Base-by-base conservation (phyloP, 2,888 invertebrate species). In the Elysia crispata region DNA sequence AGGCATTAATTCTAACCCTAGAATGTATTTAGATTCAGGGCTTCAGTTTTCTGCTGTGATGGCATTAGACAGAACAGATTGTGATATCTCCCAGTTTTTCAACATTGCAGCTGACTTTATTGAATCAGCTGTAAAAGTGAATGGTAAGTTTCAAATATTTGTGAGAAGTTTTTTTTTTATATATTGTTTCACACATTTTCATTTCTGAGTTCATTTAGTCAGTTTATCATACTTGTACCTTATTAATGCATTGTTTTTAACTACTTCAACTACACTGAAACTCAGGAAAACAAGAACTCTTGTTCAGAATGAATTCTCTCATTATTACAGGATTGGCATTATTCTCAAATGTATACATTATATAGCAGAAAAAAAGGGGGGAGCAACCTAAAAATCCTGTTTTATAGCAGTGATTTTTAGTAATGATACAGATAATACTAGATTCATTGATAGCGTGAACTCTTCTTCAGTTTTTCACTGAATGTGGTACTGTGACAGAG, bases 81-180 rank as follows among this genome's bases (percentile, higher is more conserved):
- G 95, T 86, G 95, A 96, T 90, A 96, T 97, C 90, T 94, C 95
- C 77, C 94, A 95, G 89, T 96, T 95, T 92, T 97, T 97, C 93
- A 94, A 95, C 87, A 94, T 94, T 89, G 95, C 95, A 82, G 95
- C 96, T 77, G 95, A 95, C 88, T 97, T 96, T 90, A 97, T 97
- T 82, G 95, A 96, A 84, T 94, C 95, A 85, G 96, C 95, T 70
- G 90, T 97, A 76, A 94, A 94, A 81, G 77, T 69, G 62, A 85
- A 83, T 76, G 88, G 88, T 88, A 83, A 73, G 79, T 79, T 66
- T 76, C 33, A n/a, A 1, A 15, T 49, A 28, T 33, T 60, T 50
- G 8, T 49, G 6, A 49, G 49, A 8, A 15, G 33, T 15, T 28
- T 15, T 57, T 28, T 74, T 74, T 25, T 30, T 28, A 11, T 70